Percentiles rank a stretch among this genome's conserved stretches.
Evolutionary conservation across 2,797 vertebrate genomes (phyloP).

Genomic region (Coreius guichenoti): DNA sequence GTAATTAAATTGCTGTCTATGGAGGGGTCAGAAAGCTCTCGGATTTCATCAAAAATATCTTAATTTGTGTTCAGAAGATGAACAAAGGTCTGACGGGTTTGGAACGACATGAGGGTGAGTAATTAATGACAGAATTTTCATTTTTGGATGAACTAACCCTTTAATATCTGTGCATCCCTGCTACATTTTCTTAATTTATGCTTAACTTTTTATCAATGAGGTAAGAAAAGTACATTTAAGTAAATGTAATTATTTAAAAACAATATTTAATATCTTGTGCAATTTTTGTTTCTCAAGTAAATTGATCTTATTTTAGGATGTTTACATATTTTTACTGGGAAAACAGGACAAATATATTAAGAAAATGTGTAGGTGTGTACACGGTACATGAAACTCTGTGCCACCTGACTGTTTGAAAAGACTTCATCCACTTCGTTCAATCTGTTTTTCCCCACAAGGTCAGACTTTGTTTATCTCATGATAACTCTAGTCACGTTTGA

Average conservation of each 20-base stretch:
- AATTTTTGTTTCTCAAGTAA: background rate
- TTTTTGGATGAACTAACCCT: too few relatives aligned
- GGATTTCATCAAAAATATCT: too few relatives aligned
- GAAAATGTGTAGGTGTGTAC: background rate
- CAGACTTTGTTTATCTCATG: conserved; percentile 40
- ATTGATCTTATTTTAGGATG: background rate
- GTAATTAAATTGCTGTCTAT: too few relatives aligned
- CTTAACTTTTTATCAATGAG: background rate
- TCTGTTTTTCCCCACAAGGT: conserved; percentile 14
- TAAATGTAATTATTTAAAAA: background rate
- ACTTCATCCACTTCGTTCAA: conserved; percentile 21
- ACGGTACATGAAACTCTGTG: background rate
- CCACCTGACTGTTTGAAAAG: conserved; percentile 2
- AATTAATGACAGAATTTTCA: too few relatives aligned
- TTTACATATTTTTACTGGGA: background rate
- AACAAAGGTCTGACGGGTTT: too few relatives aligned
- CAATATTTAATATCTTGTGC: background rate
- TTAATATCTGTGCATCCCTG: background rate
- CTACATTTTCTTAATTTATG: background rate
- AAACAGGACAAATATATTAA: background rate
- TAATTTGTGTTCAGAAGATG: too few relatives aligned
- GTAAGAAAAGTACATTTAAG: background rate
- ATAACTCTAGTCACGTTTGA: conserved; percentile 28
- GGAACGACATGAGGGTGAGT: too few relatives aligned
- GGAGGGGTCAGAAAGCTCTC: too few relatives aligned